Base-by-base conservation (phyloP, 1,140 invertebrate genomes). In the Drosophila simulans region DNA sequence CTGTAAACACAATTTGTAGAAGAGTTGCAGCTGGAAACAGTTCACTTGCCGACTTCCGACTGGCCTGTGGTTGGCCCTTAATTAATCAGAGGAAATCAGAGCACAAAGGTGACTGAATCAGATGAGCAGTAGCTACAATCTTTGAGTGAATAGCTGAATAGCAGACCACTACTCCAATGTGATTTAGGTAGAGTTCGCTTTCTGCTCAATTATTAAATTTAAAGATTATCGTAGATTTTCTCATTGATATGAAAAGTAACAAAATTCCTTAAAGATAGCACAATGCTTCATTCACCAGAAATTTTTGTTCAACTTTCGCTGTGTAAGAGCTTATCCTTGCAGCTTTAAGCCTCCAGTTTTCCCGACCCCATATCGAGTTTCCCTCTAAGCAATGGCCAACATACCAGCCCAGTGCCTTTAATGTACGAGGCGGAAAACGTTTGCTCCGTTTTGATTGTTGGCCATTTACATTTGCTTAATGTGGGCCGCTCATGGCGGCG, bases 401-500 rank as follows among this genome's bases (percentile, higher is more conserved):
- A 40, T 56, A 52, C 43, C 53, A 48, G 22, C 31, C 48, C 43
- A 8, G 13, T 20, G 11, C 17, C 59, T 65, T 68, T 68, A 65
- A 68, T 65, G 20, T 37, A 15, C 43, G 31, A 31, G 31, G 17
- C 48, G 12, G 45, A 40, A 17, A 31, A 45, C 25, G n/a, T 45
- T 49, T 35, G 43, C 51, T 46, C 35, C 64, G 51, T 35, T 70
- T 69, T 70, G 65, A 70, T 70, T 70, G 68, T 49, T 56, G 66
- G 66, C 68, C 68, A 70, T 70, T 70, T 70, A 70, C 77, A 78
- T 88, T 88, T 76, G 51, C 65, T 86, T 83, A 88, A 86, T 86
- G 83, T 60, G 60, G 40, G 34, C 42, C 62, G 35, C 71, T 65
- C 52, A 77, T 77, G 73, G 73, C 49, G 55, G 64, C 79, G 65